Percentiles rank a stretch among this genome's conserved stretches.
phyloP scores from a whole-genome alignment of 2,113 vertebrate species.

The Sprattus sprattus region DNA sequence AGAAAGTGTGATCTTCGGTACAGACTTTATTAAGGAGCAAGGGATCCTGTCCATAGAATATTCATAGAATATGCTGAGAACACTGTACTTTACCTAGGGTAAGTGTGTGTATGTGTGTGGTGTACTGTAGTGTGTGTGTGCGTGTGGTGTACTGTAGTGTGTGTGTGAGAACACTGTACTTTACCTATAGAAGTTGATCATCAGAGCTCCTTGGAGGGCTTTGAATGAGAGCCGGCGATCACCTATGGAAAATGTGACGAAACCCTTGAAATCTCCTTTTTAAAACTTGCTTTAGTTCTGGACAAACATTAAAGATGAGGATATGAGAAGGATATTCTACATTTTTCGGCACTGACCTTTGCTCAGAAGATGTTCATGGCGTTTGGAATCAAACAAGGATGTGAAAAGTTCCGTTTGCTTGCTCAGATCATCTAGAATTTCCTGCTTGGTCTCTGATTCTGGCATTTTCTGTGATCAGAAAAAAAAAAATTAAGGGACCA shows the following conservation, averaged over 20 bases:
- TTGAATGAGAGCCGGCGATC: slow-evolving; percentile 82
- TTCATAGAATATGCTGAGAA: background rate
- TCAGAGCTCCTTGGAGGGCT: slow-evolving; percentile 91
- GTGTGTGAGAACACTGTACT: background rate
- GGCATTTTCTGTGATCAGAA: slow-evolving; percentile 62
- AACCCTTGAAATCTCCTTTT: background rate
- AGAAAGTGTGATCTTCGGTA: background rate
- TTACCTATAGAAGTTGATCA: slow-evolving; percentile 98
- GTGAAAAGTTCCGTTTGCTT: slow-evolving; percentile 83
- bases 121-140: too few relatives aligned
- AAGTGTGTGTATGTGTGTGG: too few relatives aligned
- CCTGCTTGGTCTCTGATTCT: slow-evolving; percentile 85
- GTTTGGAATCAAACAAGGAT: slow-evolving; percentile 90
- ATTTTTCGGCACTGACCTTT: slow-evolving; percentile 75
- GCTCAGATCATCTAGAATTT: slow-evolving; percentile 78
- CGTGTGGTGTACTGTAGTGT: too few relatives aligned
- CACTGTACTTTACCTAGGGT: slow-evolving; percentile 75
- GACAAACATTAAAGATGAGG: background rate
- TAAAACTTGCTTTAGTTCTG: background rate
- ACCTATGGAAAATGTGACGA: slow-evolving; percentile 60
- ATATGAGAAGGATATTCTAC: background rate
- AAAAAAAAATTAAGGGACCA: background rate
- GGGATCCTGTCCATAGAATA: background rate
- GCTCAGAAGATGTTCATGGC: slow-evolving; percentile 87
- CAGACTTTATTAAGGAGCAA: background rate